A percentile compares a stretch with the other conserved stretches of the same genome.
phyloP scores from a whole-genome alignment of 2,797 vertebrate species.

The Pipistrellus pipistrellus region DNA sequence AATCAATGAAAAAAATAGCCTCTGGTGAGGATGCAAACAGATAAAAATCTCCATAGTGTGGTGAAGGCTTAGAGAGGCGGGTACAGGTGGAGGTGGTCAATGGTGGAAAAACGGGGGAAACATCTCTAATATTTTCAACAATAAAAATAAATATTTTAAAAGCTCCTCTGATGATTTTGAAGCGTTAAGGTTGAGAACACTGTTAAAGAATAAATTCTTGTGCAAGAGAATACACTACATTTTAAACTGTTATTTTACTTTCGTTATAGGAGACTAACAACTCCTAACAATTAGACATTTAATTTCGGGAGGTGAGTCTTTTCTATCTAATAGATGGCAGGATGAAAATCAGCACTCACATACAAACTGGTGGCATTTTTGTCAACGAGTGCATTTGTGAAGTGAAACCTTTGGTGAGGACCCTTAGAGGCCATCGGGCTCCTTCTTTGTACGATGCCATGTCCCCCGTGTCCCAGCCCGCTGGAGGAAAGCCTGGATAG shows the following conservation, averaged over 20 bases:
- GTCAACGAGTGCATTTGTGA: neutral
- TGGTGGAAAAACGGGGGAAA: too few relatives aligned
- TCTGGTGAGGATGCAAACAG: too few relatives aligned
- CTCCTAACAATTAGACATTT: slow-evolving; percentile 37
- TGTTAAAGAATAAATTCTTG: slow-evolving; percentile 19
- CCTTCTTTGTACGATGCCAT: neutral
- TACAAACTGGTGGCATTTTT: neutral
- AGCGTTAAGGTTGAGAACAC: neutral
- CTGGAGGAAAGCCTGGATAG: neutral
- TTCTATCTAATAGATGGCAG: slow-evolving; percentile 37
- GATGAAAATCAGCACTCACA: slow-evolving; percentile 58
- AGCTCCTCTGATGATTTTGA: too few relatives aligned
- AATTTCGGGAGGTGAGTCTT: slow-evolving; percentile 41
- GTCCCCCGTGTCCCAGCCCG: too few relatives aligned
- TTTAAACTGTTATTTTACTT: slow-evolving; percentile 55
- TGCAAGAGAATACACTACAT: neutral
- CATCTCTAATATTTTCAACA: too few relatives aligned
- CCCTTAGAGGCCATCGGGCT: neutral
- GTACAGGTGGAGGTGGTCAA: too few relatives aligned
- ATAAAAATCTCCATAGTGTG: too few relatives aligned
- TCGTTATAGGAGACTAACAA: slow-evolving; percentile 27
- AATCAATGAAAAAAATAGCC: neutral
- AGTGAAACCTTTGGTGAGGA: neutral
- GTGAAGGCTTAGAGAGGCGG: too few relatives aligned
- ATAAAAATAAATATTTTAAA: too few relatives aligned